Evolutionary conservation across 2,797 vertebrate species (phyloP).

Genomic region (Columba guinea): DNA sequence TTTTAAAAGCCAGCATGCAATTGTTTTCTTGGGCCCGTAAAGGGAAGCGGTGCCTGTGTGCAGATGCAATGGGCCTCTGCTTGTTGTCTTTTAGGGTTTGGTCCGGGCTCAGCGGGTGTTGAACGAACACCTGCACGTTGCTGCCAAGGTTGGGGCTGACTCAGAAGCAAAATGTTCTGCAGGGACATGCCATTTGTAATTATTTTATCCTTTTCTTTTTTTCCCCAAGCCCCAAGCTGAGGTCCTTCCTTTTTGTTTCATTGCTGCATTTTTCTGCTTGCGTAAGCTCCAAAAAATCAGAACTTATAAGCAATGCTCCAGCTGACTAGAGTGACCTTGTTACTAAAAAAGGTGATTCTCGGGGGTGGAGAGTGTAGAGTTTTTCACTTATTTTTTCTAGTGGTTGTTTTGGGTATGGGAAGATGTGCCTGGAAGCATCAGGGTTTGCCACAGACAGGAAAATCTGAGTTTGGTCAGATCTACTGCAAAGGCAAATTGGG

Average conservation of each 20-base stretch:
- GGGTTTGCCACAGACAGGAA: background rate
- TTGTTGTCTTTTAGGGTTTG: background rate
- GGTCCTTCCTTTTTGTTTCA: background rate
- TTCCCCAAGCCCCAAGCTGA: background rate
- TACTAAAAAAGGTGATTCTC: background rate
- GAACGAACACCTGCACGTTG: background rate
- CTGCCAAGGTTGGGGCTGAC: constrained; percentile 19
- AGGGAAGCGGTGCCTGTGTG: background rate
- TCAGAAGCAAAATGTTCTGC: constrained; percentile 8
- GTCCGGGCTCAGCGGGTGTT: background rate
- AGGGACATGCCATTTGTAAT: constrained; percentile 3
- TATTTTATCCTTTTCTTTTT: background rate
- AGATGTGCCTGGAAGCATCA: background rate
- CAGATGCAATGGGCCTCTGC: background rate
- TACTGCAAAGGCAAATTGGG: background rate
- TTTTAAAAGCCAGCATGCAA: background rate
- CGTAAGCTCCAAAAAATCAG: background rate
- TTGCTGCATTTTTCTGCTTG: background rate
- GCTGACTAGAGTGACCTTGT: background rate
- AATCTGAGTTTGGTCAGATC: background rate
- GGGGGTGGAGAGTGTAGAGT: background rate
- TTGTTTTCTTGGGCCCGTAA: background rate
- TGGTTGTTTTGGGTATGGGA: background rate
- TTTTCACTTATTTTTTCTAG: background rate
- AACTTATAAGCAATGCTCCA: background rate